A percentile compares a stretch with the other conserved stretches of the same genome.
Conservation (phyloP, 2,113 vertebrate species). For the Eleginops maclovinus region DNA sequence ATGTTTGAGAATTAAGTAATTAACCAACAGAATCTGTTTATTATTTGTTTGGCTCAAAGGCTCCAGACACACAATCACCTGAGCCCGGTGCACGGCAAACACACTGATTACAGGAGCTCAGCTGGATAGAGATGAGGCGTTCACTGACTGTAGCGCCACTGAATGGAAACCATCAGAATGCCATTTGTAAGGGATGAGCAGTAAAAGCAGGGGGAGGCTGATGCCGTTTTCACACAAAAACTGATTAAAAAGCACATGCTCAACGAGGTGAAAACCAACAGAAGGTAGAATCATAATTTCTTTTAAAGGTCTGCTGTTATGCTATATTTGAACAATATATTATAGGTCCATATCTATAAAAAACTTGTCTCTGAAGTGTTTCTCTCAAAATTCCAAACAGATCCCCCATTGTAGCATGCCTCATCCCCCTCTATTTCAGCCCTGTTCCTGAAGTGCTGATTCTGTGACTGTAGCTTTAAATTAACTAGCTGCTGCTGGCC, state of each 20-base stretch:
- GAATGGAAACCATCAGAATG: constrained; percentile 53
- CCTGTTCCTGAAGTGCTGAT: no score
- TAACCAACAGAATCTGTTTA: constrained; percentile 58
- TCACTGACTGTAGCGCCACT: constrained; percentile 41
- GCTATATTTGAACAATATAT: no score
- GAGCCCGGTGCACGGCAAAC: constrained; percentile 48
- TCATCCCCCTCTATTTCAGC: no score
- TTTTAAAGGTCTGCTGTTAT: no score
- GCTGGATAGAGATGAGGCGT: constrained; percentile 44
- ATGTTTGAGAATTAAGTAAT: constrained; percentile 53
- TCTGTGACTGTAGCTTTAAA: no score
- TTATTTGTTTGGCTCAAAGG: constrained; percentile 58
- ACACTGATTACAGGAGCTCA: constrained; percentile 60
- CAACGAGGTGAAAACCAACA: neutral
- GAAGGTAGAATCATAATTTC: no score
- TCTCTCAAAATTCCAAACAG: no score
- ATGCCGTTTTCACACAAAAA: neutral
- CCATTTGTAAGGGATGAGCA: constrained; percentile 49
- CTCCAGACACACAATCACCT: constrained; percentile 55
- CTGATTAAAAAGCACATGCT: neutral
- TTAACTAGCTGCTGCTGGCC: no score
- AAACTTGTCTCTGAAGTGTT: no score
- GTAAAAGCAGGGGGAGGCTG: neutral
- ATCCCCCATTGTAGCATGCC: no score
- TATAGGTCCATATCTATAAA: no score